Conservation (phyloP, 1,140 invertebrate species). For the Yoshiicerus persimilis region DNA sequence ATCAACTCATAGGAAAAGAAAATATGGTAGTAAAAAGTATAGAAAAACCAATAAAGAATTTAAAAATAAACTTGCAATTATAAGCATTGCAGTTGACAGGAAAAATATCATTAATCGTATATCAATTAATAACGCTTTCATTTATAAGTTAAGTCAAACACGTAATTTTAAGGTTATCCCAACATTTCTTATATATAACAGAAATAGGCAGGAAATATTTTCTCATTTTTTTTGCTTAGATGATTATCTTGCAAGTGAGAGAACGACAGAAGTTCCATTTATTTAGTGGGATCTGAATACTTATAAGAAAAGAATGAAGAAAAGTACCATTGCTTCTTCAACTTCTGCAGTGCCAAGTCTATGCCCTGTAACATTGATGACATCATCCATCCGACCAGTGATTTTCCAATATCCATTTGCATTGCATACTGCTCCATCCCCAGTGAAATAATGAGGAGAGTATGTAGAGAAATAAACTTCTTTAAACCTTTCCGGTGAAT, state of each 20-base stretch:
- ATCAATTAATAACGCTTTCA: too few species aligned
- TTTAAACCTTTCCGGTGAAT: conserved; percentile 63
- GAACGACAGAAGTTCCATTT: neutral
- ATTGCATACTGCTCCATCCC: conserved; percentile 57
- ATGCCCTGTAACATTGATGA: conserved; percentile 69
- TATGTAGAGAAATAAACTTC: conserved; percentile 66
- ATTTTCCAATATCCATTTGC: conserved; percentile 67
- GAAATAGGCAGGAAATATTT: too few species aligned
- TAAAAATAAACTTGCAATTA: neutral
- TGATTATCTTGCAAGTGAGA: neutral
- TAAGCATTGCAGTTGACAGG: neutral
- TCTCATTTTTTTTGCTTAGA: too few species aligned
- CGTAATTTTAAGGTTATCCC: too few species aligned
- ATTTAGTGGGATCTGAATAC: neutral
- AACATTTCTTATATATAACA: too few species aligned
- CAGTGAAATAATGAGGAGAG: conserved; percentile 65
- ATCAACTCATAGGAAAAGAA: too few species aligned
- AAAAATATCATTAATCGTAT: too few species aligned
- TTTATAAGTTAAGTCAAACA: too few species aligned
- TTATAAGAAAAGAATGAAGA: too few species aligned
- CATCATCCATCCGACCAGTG: conserved; percentile 68
- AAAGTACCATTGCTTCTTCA: conserved; percentile 49
- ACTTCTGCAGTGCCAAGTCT: conserved; percentile 67
- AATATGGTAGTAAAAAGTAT: too few species aligned
- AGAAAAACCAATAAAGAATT: neutral